These are phyloP conservation scores for Heterotis niloticus DNA, from an alignment of 2,113 vertebrate species.

Conservation along the genomic window DNA sequence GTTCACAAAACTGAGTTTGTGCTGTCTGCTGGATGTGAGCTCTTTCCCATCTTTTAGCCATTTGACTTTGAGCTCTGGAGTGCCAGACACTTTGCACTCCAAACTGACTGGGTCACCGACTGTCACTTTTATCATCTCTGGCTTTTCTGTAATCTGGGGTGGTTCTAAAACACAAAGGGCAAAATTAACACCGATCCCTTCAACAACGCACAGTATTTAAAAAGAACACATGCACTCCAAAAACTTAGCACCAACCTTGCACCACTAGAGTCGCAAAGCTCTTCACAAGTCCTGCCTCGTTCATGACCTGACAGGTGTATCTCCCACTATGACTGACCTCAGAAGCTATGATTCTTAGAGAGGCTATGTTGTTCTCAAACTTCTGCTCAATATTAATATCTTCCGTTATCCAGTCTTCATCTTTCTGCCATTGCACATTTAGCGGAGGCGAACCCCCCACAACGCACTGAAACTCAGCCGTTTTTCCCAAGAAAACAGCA, in stretches of 20 bases:
- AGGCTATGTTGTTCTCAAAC: slow-evolving; percentile 76
- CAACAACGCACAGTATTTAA: background rate
- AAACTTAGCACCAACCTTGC: slow-evolving; percentile 77
- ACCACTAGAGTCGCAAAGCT: slow-evolving; percentile 85
- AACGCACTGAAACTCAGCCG: slow-evolving; percentile 73
- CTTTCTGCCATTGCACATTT: slow-evolving; percentile 88
- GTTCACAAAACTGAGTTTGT: slow-evolving; percentile 85
- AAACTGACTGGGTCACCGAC: slow-evolving; percentile 87
- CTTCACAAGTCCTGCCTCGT: slow-evolving; percentile 84
- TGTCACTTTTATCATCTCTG: slow-evolving; percentile 84
- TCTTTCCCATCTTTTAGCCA: slow-evolving; percentile 90
- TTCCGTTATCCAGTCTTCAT: slow-evolving; percentile 84
- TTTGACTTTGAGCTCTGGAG: slow-evolving; percentile 87
- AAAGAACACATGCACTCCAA: slow-evolving; percentile 12
- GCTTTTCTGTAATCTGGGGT: slow-evolving; percentile 85
- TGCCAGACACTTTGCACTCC: slow-evolving; percentile 87
- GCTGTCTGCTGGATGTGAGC: slow-evolving; percentile 85
- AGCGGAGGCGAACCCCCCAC: slow-evolving; percentile 79
- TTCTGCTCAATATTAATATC: slow-evolving; percentile 75
- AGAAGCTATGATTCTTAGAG: slow-evolving; percentile 70
- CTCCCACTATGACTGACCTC: slow-evolving; percentile 77
- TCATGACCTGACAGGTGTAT: slow-evolving; percentile 90
- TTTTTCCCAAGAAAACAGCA: slow-evolving; percentile 75
- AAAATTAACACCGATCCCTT: background rate
- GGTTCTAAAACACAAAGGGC: slow-evolving; percentile 70